A percentile compares a stretch with the other conserved stretches of the same genome.
Conservation (phyloP, 2,113 vertebrate genomes). For the Eolophus roseicapilla region DNA sequence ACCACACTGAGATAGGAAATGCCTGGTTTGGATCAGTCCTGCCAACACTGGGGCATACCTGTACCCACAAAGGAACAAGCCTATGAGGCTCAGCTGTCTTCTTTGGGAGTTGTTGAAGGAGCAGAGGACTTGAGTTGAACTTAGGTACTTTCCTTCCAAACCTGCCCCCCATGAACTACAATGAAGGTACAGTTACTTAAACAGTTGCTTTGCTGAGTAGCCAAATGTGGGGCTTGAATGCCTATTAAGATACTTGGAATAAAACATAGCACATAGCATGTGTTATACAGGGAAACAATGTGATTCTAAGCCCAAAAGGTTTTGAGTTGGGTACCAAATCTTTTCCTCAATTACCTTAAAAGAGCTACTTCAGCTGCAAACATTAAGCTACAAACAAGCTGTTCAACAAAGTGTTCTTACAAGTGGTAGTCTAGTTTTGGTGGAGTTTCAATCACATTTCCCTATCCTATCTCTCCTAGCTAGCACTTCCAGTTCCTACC, state of each 20-base stretch:
- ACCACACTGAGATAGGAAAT: not conserved
- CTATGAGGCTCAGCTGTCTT: not conserved
- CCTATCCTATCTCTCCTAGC: not conserved
- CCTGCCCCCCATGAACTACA: not conserved
- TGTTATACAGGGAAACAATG: not conserved
- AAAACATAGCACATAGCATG: not conserved
- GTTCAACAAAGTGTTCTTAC: not conserved
- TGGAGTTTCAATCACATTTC: not conserved
- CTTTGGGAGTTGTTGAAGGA: not conserved
- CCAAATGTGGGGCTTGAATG: not conserved
- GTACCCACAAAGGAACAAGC: not conserved
- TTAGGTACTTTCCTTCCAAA: not conserved
- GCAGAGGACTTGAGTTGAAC: not conserved
- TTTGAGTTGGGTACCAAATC: not conserved
- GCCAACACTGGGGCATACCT: not conserved
- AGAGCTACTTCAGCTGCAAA: constrained; percentile 19
- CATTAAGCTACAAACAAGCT: not conserved
- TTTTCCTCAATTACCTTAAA: not conserved
- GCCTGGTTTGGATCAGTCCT: not conserved
- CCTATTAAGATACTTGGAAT: not conserved
- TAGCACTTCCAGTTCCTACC: not conserved
- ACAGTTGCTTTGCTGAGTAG: not conserved
- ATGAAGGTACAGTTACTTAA: not conserved
- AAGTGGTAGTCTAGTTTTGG: not conserved
- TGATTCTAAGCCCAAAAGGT: not conserved